A percentile compares a stretch with the other conserved stretches of the same genome.
Evolutionary conservation across 1,140 invertebrate species (phyloP).

Genomic region (Dreissena rostriformis): DNA sequence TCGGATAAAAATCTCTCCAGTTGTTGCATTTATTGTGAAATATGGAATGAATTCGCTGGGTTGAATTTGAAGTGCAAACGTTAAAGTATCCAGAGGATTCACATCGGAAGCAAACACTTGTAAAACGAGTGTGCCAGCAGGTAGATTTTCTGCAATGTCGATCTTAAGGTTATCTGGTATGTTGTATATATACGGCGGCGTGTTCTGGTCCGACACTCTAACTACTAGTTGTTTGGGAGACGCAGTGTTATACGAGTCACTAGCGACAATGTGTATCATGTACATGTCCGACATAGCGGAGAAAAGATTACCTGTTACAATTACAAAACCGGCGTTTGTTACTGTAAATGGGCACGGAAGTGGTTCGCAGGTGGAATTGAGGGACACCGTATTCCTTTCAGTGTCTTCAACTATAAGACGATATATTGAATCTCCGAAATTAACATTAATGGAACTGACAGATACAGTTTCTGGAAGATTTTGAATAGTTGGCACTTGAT

Average conservation of each 20-base stretch:
- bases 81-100: conserved; percentile 18
- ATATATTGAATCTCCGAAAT: conserved; percentile 31
- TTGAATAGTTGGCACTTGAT: conserved; percentile 26
- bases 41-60: conserved; percentile 21
- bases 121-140: conserved; percentile 21
- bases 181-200: conserved; percentile 35
- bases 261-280: conserved; percentile 21
- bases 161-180: conserved; percentile 9
- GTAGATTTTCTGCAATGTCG: conserved; percentile 24
- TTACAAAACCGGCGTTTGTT: conserved; percentile 30
- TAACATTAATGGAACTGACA: conserved; percentile 3
- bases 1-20: conserved; percentile 12
- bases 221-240: conserved; percentile 26
- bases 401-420: conserved; percentile 20
- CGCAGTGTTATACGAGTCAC: conserved; percentile 29
- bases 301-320: conserved; percentile 14
- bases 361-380: conserved; percentile 34
- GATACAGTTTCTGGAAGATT: conserved; percentile 30
- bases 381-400: conserved; percentile 27
- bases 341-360: conserved; percentile 38
- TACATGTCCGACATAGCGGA: conserved; percentile 20
- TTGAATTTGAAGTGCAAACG: conserved; percentile 7
- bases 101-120: conserved; percentile 31
- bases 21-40: conserved; percentile 36
- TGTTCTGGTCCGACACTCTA: conserved; percentile 39